These are phyloP conservation scores for Cliona cf. orientalis DNA, from an alignment of 37 sponge, comb jelly and placozoan species.

Conservation along the genomic window DNA sequence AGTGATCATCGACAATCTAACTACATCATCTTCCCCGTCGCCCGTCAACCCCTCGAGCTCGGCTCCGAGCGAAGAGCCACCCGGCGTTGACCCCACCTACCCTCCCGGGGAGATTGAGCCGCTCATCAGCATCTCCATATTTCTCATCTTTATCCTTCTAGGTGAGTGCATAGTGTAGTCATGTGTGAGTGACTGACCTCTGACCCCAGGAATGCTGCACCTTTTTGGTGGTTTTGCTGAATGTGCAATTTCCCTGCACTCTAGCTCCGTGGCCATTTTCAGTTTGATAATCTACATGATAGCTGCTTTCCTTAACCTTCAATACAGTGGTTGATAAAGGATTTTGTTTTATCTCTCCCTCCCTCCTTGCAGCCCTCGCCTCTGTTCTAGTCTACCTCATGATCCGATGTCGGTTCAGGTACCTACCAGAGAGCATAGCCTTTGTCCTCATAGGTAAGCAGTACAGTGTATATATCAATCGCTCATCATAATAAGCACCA, in stretches of 20 bases:
- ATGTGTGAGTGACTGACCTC: no score
- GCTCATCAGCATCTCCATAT: constrained; percentile 53
- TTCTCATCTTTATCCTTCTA: constrained; percentile 54
- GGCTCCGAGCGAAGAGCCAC: background rate
- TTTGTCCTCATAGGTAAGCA: constrained; percentile 86
- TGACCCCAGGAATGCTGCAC: no score
- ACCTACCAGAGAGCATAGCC: constrained; percentile 95
- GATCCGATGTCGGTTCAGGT: constrained; percentile 87
- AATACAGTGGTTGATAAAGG: no score
- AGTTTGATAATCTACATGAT: no score
- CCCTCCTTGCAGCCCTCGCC: constrained; percentile 62
- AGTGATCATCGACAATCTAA: no score
- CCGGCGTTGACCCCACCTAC: constrained; percentile 25
- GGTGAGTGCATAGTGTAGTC: constrained; percentile 13
- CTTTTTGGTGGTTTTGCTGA: no score
- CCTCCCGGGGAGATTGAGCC: constrained; percentile 47
- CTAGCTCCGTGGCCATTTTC: no score
- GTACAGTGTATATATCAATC: background rate
- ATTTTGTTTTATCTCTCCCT: background rate
- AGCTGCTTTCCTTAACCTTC: no score
- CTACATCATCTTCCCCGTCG: no score
- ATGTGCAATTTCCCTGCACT: no score
- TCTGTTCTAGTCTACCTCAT: constrained; percentile 80
- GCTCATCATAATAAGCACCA: background rate
- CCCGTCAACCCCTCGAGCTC: no score